A percentile compares a stretch with the other conserved stretches of the same genome.
Evolutionary conservation across 1,140 invertebrate genomes (phyloP).

Genomic region (Saxidomus purpurata): DNA sequence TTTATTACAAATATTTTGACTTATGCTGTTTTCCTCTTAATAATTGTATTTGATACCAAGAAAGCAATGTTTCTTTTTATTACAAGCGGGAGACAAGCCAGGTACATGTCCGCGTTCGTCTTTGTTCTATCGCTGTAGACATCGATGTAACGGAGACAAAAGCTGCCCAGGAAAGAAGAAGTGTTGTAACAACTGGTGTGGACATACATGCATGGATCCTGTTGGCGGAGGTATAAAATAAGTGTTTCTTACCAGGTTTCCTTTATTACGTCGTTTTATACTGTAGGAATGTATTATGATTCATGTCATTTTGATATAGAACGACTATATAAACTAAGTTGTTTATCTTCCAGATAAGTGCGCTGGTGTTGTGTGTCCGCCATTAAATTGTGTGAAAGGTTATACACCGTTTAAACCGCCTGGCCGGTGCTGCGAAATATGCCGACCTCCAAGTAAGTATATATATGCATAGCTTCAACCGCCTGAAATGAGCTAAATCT

Average conservation of each 20-base stretch:
- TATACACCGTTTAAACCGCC: neutral
- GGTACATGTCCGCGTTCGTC: neutral
- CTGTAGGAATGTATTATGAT: too few species aligned
- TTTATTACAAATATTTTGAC: too few species aligned
- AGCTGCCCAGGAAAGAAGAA: neutral
- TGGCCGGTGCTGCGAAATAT: neutral
- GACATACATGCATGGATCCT: neutral
- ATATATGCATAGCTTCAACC: too few species aligned
- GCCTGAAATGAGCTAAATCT: too few species aligned
- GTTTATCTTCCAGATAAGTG: neutral
- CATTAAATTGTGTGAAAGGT: neutral
- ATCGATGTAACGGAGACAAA: neutral
- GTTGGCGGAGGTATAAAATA: neutral
- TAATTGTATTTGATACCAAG: too few species aligned
- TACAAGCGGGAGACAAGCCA: neutral
- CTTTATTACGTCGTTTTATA: too few species aligned
- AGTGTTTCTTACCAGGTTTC: too few species aligned
- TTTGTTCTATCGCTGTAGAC: neutral
- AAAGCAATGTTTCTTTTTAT: too few species aligned
- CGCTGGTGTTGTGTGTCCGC: neutral
- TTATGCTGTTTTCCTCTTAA: too few species aligned
- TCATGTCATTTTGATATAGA: too few species aligned
- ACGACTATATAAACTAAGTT: too few species aligned
- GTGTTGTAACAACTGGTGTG: constrained; percentile 22
- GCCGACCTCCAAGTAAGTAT: neutral